Base-by-base conservation (phyloP, 2,888 invertebrate genomes). In the Elmis aenea region DNA sequence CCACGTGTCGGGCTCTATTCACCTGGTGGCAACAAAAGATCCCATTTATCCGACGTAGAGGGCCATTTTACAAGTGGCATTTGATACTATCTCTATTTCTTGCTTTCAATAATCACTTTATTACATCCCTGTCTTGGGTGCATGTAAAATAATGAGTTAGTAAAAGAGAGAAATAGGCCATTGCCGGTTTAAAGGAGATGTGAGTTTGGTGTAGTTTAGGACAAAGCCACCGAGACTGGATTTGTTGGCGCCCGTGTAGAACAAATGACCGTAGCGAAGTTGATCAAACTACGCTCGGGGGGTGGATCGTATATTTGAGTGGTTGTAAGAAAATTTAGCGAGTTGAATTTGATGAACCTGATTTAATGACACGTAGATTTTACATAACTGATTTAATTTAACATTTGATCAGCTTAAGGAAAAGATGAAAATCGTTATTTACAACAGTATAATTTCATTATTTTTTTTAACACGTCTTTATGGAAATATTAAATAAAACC, bases 211-310 rank as follows among this genome's bases (percentile, higher is more conserved):
- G 16, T 24, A 20, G 10, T 36, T 33, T 31, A 43, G 49, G 41
- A 56, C 54, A 56, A 57, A 57, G 58, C 59, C 54, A 53, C 54
- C 51, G 55, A 48, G 50, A 52, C 54, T 59, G 66, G 66, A 68
- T 68, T 68, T 68, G 67, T 67, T 64, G 67, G 64, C 67, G 61
- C 64, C 63, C 63, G 61, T 67, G 68, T 68, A 64, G 67, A 62
- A 68, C 68, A 68, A 68, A 68, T 68, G 67, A 68, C 65, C 65
- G 60, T 56, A 57, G 61, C 58, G 61, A 59, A 65, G 61, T 64
- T 64, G 64, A 64, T 64, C 63, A 63, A 65, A 64, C 55, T 61
- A 52, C 56, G 42, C 48, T 53, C 50, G 42, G 46, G 55, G 59
- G 52, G 50, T 45, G 56, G 54, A 52, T 50, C n/a, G 50, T 51